Conservation (phyloP, 2,888 invertebrate genomes). For the Antitype chi region DNA sequence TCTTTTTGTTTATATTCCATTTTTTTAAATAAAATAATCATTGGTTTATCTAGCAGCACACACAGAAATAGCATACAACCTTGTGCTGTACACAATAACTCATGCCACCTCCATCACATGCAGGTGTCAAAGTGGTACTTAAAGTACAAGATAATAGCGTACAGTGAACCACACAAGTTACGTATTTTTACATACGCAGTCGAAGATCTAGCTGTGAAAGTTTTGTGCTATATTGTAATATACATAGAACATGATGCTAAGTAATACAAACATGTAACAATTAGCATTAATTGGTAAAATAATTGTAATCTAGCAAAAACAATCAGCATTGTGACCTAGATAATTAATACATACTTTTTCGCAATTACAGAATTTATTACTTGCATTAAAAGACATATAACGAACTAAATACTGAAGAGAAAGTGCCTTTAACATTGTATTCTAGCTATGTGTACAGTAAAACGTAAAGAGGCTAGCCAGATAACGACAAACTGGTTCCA, state of each 20-base stretch:
- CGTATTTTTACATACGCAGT: constrained; percentile 40
- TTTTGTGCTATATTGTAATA: constrained; percentile 22
- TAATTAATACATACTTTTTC: constrained; percentile 19
- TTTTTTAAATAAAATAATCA: background rate
- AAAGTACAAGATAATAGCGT: constrained; percentile 57
- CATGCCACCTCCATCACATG: constrained; percentile 72
- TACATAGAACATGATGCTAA: constrained; percentile 27
- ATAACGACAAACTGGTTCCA: constrained; percentile 57
- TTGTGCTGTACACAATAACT: constrained; percentile 71
- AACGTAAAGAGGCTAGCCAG: constrained; percentile 53
- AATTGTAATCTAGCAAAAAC: constrained; percentile 34
- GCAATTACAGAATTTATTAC: constrained; percentile 30
- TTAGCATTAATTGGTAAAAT: constrained; percentile 35
- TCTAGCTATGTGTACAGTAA: constrained; percentile 42
- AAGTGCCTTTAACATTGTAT: constrained; percentile 36
- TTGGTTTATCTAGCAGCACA: constrained; percentile 62
- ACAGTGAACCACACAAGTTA: constrained; percentile 45
- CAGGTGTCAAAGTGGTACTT: constrained; percentile 64
- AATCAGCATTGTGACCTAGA: constrained; percentile 40
- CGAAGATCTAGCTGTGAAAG: constrained; percentile 43
- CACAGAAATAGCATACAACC: constrained; percentile 53
- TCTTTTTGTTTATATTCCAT: background rate
- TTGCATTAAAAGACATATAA: constrained; percentile 16
- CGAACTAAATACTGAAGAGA: constrained; percentile 34
- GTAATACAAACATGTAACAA: constrained; percentile 15